A percentile compares a stretch with the other conserved stretches of the same genome.
Conservation (phyloP, 2,888 invertebrate genomes). For the Lottia gigantea region DNA sequence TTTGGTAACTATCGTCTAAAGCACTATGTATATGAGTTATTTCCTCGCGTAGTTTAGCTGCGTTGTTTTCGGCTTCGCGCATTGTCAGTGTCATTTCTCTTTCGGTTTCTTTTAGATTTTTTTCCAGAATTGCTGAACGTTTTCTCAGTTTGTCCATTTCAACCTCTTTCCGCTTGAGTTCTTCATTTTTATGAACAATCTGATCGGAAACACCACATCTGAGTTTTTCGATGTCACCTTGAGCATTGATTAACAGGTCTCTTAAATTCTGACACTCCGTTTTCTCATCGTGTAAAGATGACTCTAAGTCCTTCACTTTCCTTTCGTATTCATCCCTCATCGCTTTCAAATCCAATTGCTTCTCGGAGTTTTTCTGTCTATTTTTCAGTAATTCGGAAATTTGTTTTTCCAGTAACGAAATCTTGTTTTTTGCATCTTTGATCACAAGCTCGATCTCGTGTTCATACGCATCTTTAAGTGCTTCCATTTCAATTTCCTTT, state of each 20-base stretch:
- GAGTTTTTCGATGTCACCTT: slow-evolving; percentile 61
- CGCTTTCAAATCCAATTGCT: slow-evolving; percentile 16
- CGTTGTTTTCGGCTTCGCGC: slow-evolving; percentile 46
- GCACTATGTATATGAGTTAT: slow-evolving; percentile 47
- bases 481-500: slow-evolving; percentile 64
- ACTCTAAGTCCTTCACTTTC: slow-evolving; percentile 44
- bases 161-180: slow-evolving; percentile 43
- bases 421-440: slow-evolving; percentile 51
- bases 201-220: slow-evolving; percentile 48
- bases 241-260: slow-evolving; percentile 60
- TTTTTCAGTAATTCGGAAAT: slow-evolving; percentile 38
- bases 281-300: slow-evolving; percentile 54
- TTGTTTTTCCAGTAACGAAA: slow-evolving; percentile 43
- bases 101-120: slow-evolving; percentile 46
- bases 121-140: slow-evolving; percentile 45
- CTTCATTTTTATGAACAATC: slow-evolving; percentile 46
- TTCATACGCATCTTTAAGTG: slow-evolving; percentile 62
- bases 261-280: slow-evolving; percentile 56
- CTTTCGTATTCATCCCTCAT: slow-evolving; percentile 37
- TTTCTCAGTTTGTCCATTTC: slow-evolving; percentile 50
- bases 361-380: slow-evolving; percentile 29
- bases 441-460: slow-evolving; percentile 55
- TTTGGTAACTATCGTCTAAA: slow-evolving; percentile 51
- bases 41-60: slow-evolving; percentile 52
- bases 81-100: slow-evolving; percentile 41